A percentile compares a stretch with the other conserved stretches of the same genome.
These are phyloP conservation scores for Molorchus minor DNA, from an alignment of 2,888 invertebrate genomes.

Conservation along the genomic window DNA sequence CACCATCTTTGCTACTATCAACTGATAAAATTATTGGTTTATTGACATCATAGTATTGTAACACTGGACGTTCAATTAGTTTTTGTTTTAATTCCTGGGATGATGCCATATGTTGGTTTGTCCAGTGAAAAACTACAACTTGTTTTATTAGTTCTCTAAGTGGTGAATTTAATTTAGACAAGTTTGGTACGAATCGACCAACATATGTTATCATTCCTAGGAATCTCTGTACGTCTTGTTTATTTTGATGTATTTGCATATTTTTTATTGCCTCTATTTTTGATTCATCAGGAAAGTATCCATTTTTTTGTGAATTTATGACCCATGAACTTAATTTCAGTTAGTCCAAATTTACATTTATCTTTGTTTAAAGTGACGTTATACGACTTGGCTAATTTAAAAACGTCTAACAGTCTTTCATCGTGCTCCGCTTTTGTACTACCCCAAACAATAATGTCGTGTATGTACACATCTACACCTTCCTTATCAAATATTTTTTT, in stretches of 20 bases:
- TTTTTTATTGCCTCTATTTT: slow-evolving; percentile 25
- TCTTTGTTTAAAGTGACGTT: no score
- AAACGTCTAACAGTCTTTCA: no score
- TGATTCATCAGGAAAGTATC: background rate
- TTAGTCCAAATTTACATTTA: slow-evolving; percentile 30
- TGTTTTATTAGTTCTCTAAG: background rate
- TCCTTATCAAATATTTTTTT: no score
- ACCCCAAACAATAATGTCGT: no score
- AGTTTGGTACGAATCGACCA: slow-evolving; percentile 28
- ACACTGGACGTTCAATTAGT: background rate
- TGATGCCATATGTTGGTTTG: no score
- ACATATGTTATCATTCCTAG: slow-evolving; percentile 32
- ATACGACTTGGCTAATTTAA: no score
- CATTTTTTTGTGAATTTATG: slow-evolving; percentile 6
- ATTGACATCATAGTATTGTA: no score
- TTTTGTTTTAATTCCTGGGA: background rate
- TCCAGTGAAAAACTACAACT: no score
- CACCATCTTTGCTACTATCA: background rate
- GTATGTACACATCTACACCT: no score
- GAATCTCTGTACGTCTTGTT: slow-evolving; percentile 30
- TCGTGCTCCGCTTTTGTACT: no score
- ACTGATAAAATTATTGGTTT: no score
- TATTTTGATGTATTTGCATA: slow-evolving; percentile 22
- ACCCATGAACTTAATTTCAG: slow-evolving; percentile 8
- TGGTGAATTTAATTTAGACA: slow-evolving; percentile 14